These are phyloP conservation scores for Sminthurinus aureus DNA, from an alignment of 2,888 invertebrate genomes.

Conservation along the genomic window DNA sequence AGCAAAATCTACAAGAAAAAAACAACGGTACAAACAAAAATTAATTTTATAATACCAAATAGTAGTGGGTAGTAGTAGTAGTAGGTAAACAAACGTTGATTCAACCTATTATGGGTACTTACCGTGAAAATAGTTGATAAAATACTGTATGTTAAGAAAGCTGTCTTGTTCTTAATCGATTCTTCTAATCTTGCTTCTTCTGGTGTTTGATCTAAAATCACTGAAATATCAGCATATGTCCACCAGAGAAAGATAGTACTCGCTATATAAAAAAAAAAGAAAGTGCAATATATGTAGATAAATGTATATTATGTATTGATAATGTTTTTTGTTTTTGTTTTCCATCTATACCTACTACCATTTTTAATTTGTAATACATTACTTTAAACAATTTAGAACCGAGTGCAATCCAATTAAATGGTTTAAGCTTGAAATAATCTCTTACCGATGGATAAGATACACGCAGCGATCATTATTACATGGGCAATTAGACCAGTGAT, in stretches of 20 bases:
- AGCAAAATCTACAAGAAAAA: conserved; percentile 63
- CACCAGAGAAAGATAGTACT: conserved; percentile 86
- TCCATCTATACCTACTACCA: not conserved
- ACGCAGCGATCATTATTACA: conserved; percentile 84
- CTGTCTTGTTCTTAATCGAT: conserved; percentile 83
- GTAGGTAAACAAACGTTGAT: not conserved
- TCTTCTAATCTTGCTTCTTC: conserved; percentile 72
- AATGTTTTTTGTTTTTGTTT: not conserved
- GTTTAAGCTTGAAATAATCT: too few relatives aligned
- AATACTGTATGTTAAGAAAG: conserved; percentile 84
- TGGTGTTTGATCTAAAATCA: conserved; percentile 69
- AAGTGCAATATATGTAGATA: conserved; percentile 45
- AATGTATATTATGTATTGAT: too few relatives aligned
- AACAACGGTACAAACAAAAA: not conserved
- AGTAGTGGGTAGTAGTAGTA: too few relatives aligned
- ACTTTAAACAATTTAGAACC: too few relatives aligned
- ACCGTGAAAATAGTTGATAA: conserved; percentile 88
- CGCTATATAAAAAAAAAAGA: too few relatives aligned
- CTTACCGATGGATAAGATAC: conserved; percentile 75
- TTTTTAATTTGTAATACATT: not conserved
- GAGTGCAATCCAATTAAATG: too few relatives aligned
- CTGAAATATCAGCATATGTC: conserved; percentile 80
- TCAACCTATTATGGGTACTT: too few relatives aligned
- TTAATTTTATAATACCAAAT: too few relatives aligned
- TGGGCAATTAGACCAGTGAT: conserved; percentile 85